Base-by-base conservation (phyloP, 1,140 invertebrate genomes). In the Lasioglossum albipes region DNA sequence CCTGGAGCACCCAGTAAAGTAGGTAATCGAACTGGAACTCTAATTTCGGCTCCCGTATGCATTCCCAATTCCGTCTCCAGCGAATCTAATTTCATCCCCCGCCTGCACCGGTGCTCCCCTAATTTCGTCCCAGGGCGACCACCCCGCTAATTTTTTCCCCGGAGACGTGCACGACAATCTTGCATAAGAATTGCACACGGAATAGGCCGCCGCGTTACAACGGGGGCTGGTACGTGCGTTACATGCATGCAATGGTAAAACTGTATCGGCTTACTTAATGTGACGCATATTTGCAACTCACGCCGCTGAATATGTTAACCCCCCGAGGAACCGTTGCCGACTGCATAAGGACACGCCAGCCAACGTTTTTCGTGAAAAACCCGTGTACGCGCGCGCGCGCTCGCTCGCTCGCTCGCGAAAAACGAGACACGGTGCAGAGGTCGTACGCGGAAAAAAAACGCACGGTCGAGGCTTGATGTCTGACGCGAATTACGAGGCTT, bases 211-310 rank as follows among this genome's bases (percentile, higher is more conserved):
- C 61, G 59, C 27, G 36, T 22, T 41, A 42, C 65, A 36, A 73
- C 52, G n/a, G 31, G 36, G 36, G 2, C 36, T 36, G 36, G 67
- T 52, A 71, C 75, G 75, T 78, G 59, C n/a, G 57, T 77, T 70
- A 77, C 75, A 36, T 65, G 45, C 69, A 54, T 65, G 59, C 59
- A 54, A 64, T 27, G n/a, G 68, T 9, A 73, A 79, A 73, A 79
- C 49, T 79, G 64, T 67, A 66, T 74, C 73, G 70, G 61, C 22
- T 79, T 73, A 66, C 70, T 74, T 79, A 79, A 79, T 79, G 71
- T 62, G 41, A 27, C 71, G 10, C 62, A 52, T 74, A 79, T 67
- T 79, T 67, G 70, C 77, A 59, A 79, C 70, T 74, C 71, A 74
- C 52, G 77, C 49, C 49, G 70, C 62, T 66, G 65, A 65, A 73